phyloP scores from a whole-genome alignment of 2,888 invertebrate species.

The Sussaba pulchella region DNA sequence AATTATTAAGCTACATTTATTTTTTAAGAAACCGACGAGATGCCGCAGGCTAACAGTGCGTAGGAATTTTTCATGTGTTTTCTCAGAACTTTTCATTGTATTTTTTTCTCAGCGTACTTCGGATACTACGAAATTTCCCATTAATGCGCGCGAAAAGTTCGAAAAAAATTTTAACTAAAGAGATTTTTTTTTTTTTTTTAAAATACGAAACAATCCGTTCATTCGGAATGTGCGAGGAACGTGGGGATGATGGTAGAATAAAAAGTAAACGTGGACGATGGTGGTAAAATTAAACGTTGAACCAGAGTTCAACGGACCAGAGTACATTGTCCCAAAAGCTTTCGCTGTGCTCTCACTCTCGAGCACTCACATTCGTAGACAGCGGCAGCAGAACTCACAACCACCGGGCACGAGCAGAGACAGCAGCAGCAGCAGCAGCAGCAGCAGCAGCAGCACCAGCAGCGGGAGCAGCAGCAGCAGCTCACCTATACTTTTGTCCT shows the following conservation, averaged over 20 bases:
- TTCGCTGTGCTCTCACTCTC: conserved; percentile 15
- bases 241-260: background rate
- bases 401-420: background rate
- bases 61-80: no score
- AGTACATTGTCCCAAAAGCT: conserved; percentile 46
- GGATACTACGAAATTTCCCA: background rate
- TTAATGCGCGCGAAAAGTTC: no score
- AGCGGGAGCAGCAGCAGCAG: conserved; percentile 4
- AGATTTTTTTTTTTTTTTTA: no score
- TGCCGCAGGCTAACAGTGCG: no score
- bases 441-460: background rate
- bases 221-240: background rate
- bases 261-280: conserved; percentile 8
- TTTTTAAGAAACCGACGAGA: no score
- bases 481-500: conserved; percentile 66
- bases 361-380: conserved; percentile 47
- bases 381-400: conserved; percentile 12
- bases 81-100: no score
- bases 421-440: background rate
- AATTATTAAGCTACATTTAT: background rate
- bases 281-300: conserved; percentile 40
- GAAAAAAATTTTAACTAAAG: no score
- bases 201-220: background rate
- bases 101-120: background rate
- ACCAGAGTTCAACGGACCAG: conserved; percentile 47